These are phyloP conservation scores for Monomorium pharaonis DNA, from an alignment of 1,140 invertebrate genomes.

Conservation along the genomic window DNA sequence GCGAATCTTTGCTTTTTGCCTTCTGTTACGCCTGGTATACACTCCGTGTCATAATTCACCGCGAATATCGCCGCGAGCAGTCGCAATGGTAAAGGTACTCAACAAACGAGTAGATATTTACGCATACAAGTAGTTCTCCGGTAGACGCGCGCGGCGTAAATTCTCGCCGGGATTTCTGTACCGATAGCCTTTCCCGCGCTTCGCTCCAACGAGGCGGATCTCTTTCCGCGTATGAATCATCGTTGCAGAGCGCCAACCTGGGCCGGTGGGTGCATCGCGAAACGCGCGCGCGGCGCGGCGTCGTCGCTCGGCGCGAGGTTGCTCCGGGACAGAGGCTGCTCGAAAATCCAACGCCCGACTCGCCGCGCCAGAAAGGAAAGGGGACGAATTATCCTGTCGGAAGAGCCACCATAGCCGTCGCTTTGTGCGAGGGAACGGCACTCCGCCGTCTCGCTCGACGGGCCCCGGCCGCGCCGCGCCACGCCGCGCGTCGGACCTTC, in stretches of 20 bases:
- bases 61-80: background rate
- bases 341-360: conserved; percentile 53
- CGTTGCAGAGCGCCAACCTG: conserved; percentile 64
- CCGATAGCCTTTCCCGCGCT: conserved; percentile 63
- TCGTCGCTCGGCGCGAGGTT: conserved; percentile 24
- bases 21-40: background rate
- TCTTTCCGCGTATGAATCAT: conserved; percentile 73
- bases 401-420: conserved; percentile 47
- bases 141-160: conserved; percentile 42
- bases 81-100: background rate
- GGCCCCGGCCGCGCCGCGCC: no score
- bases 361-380: conserved; percentile 61
- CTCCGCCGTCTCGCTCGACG: conserved; percentile 65
- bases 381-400: conserved; percentile 72
- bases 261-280: conserved; percentile 57
- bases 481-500: conserved; percentile 7
- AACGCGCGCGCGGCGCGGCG: conserved; percentile 52
- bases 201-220: conserved; percentile 69
- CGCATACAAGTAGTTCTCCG: background rate
- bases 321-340: conserved; percentile 54
- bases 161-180: conserved; percentile 47
- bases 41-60: background rate
- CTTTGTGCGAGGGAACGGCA: conserved; percentile 27
- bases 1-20: background rate
- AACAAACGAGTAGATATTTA: conserved; percentile 8